Conservation (phyloP, 2,113 vertebrate species). For the Acrocephalus arundinaceus region DNA sequence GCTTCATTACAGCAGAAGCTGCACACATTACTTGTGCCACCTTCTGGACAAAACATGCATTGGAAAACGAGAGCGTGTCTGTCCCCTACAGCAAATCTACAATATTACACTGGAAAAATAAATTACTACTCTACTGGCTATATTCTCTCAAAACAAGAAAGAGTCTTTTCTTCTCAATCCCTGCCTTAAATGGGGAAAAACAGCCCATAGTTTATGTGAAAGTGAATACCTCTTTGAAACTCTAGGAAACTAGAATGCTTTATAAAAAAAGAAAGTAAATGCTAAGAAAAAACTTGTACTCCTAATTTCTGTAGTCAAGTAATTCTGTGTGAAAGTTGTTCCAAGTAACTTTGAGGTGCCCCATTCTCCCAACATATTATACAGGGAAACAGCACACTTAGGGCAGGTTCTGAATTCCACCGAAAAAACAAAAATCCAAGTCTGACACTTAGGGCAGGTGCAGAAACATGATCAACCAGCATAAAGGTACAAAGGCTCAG, state of each 20-base stretch:
- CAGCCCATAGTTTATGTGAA: fast-evolving
- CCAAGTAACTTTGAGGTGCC: not conserved
- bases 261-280: not conserved
- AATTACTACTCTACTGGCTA: not conserved
- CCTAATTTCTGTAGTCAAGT: not conserved
- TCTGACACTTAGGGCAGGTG: not conserved
- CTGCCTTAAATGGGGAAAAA: not conserved
- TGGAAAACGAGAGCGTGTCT: fast-evolving
- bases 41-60: not conserved
- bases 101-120: not conserved
- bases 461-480: not conserved
- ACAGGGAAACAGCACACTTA: not conserved
- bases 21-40: not conserved
- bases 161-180: not conserved
- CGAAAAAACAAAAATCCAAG: not conserved
- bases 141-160: not conserved
- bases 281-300: not conserved
- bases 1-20: fast-evolving
- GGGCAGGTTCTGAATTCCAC: not conserved
- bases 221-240: not conserved
- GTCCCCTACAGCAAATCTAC: not conserved
- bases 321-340: not conserved
- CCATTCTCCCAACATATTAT: not conserved
- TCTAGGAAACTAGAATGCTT: not conserved
- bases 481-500: not conserved